Evolutionary conservation across 2,797 vertebrate genomes (phyloP), one percentile per base, ranked within the genome.

Genomic region (Percopsis omiscomaycus): DNA sequence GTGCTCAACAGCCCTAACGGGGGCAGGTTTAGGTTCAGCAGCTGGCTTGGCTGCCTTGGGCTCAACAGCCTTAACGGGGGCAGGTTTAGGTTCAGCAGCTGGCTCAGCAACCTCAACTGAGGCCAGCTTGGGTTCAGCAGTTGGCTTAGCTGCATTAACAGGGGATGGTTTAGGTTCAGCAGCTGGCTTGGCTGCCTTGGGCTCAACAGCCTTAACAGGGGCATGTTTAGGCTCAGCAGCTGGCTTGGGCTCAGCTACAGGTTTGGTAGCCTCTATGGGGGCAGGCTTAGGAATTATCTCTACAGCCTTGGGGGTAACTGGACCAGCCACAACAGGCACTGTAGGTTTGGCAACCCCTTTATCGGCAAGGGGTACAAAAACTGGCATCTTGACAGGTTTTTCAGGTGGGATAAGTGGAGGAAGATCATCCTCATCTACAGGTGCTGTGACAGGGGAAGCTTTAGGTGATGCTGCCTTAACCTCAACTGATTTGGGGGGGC

Each of bases 371-470:
- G 92, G 86, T 71, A 89, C 84, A 61, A 85, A 84, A 62, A 76
- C 82, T 16, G 86, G 73, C 59, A 90, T 84, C 69, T 89, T 86
- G 3, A 85, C 58, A 53, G 91, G 79, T 73, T 86, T 93, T 79
- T 92, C 94, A 0, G 96, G 94, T 84, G 96, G 94, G 73, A 98
- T 94, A 80, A 99, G 94, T 73, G 96, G 96, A 49, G 96, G 97
- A 70, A 98, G 92, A 5, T 98, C 96, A 71, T 98, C 95, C 47
- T 96, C 93, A 1, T 92, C 86, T 47, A 66, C 5, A 55, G 42
- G 48, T 67, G 64, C 51, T 65, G 53, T 2, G 53, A 61, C 57
- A 51, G 67, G 46, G 50, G 64, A 63, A 68, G 69, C 48, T 73
- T 85, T 91, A 47, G 77, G 66, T 53, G 58, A 30, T 37, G 58